A percentile compares a stretch with the other conserved stretches of the same genome.
Conservation (phyloP, 1,140 invertebrate genomes). For the Copidosoma floridanum region DNA sequence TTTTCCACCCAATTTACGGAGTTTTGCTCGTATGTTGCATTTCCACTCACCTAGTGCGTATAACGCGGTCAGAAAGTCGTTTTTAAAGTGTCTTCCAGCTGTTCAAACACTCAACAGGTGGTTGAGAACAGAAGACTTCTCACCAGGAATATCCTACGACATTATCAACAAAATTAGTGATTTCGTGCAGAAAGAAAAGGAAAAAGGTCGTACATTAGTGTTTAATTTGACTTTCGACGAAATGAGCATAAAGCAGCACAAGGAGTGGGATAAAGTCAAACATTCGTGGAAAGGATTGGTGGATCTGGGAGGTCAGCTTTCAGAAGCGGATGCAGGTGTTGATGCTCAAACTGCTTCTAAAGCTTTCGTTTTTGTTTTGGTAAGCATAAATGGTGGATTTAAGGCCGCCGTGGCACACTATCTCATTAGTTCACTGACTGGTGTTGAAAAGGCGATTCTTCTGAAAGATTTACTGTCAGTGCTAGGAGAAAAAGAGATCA, state of each 20-base stretch:
- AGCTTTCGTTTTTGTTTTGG: slow-evolving; percentile 24
- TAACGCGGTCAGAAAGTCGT: neutral
- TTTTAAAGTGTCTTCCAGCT: neutral
- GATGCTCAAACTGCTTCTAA: neutral
- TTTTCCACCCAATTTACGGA: neutral
- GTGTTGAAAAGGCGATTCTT: no score
- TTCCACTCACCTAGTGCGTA: neutral
- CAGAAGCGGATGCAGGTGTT: neutral
- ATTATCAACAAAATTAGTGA: neutral
- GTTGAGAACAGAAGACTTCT: neutral
- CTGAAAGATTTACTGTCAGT: no score
- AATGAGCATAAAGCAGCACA: slow-evolving; percentile 22
- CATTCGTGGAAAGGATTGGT: slow-evolving; percentile 11
- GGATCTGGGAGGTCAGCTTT: slow-evolving; percentile 22
- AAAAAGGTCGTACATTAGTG: neutral
- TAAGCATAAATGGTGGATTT: slow-evolving; percentile 27
- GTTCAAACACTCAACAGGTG: neutral
- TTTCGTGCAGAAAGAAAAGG: neutral
- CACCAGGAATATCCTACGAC: neutral
- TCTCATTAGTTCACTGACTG: neutral
- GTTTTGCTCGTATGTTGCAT: neutral
- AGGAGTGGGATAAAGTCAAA: neutral
- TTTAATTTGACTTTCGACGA: slow-evolving; percentile 27
- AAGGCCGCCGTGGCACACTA: slow-evolving; percentile 23
- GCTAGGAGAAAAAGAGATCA: no score